Base-by-base conservation (phyloP, 2,113 vertebrate genomes). In the Pandion haliaetus region DNA sequence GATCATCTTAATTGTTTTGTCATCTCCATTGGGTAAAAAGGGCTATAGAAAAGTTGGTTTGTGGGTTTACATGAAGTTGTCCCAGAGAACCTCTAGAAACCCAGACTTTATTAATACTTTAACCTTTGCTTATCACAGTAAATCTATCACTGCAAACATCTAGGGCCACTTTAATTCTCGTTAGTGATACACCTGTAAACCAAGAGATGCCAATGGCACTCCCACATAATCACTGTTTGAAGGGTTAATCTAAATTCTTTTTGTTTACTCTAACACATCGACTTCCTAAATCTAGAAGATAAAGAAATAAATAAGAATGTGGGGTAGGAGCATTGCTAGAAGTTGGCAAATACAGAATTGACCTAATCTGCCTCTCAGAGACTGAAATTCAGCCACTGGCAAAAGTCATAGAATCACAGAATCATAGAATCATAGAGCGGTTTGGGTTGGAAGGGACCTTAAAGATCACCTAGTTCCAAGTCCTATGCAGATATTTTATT, bases 1-100 rank as follows among this genome's bases (percentile, higher is more conserved):
- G 45, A 84, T 91, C 61, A 74, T 90, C n/a, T 86, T 85, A 86
- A 89, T 97, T 79, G 52, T 86, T 94, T 86, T 87, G 34, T 79
- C 65, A 82, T 76, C 70, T 93, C n/a, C 52, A 50, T 28, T 76
- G 61, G 36, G 32, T 77, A 73, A 86, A 86, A 92, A 78, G 40
- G 7, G 29, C 40, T 82, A 29, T n/a, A 66, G 82, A 89, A 90
- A 86, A 89, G n/a, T 65, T 79, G 32, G 18, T 28, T 67, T 69
- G 61, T 45, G 29, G 69, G 85, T 93, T 72, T 87, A 76, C 36
- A 50, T 62, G 36, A 93, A 81, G 40, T 74, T 95, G 57, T 26
- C 49, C n/a, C 49, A 77, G 65, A 71, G 36, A 93, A 66, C 28
- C 17, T 79, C 79, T 67, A 59, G 57, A 92, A 80, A 80, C 16